These are phyloP conservation scores for Clarias laeviceps DNA, from an alignment of 2,797 vertebrate genomes.

Conservation along the genomic window DNA sequence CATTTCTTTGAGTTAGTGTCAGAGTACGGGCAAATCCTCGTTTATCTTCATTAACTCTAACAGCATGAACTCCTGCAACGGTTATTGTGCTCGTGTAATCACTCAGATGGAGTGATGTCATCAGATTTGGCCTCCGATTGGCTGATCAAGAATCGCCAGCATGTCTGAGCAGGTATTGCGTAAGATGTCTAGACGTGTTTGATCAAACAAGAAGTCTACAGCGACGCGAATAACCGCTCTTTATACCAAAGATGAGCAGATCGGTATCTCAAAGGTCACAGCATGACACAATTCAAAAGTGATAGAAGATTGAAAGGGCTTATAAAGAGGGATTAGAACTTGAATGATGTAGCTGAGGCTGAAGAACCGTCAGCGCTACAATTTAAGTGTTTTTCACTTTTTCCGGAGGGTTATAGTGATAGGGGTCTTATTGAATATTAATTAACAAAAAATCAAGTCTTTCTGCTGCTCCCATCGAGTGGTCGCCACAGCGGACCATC, in stretches of 20 bases:
- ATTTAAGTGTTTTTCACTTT: not conserved
- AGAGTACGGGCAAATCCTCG: not conserved
- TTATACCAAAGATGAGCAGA: not conserved
- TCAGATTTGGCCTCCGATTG: conserved; percentile 58
- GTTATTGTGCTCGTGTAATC: conserved; percentile 53
- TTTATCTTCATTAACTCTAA: conserved; percentile 23
- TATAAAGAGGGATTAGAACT: not conserved
- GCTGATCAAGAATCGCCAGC: conserved; percentile 55
- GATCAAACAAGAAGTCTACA: not conserved
- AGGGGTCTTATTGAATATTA: not conserved
- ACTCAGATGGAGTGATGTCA: conserved; percentile 46
- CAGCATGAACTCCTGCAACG: not conserved
- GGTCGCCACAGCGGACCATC: no score
- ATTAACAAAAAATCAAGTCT: not conserved
- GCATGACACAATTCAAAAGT: no score
- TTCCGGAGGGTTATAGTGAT: not conserved
- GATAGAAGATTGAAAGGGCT: no score
- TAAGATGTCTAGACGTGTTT: not conserved
- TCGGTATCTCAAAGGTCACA: not conserved
- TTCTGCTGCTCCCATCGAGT: no score
- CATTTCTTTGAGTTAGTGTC: conserved; percentile 1
- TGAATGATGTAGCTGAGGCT: no score
- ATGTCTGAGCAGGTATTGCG: conserved; percentile 57
- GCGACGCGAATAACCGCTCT: not conserved
- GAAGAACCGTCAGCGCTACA: not conserved